Evolutionary conservation across 2,888 invertebrate genomes (phyloP).

Genomic region (Polymixis flavicincta): DNA sequence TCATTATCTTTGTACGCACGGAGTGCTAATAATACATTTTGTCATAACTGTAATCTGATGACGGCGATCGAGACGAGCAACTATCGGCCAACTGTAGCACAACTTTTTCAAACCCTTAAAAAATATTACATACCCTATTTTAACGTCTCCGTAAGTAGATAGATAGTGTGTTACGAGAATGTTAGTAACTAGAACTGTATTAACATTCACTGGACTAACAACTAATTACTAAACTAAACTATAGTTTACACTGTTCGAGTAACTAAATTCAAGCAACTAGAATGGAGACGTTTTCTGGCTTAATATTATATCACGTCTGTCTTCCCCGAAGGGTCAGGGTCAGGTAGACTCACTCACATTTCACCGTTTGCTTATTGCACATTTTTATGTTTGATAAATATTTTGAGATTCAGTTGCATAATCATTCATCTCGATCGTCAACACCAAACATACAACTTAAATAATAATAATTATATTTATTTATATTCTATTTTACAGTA

Average conservation of each 20-base stretch:
- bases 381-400: background rate
- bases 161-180: too few relatives aligned
- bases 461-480: slow-evolving; percentile 52
- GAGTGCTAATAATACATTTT: slow-evolving; percentile 65
- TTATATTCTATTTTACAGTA: slow-evolving; percentile 63
- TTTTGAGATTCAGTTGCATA: background rate
- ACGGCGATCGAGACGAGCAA: slow-evolving; percentile 17
- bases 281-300: background rate
- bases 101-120: background rate
- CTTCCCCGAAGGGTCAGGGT: too few relatives aligned
- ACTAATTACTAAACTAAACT: slow-evolving; percentile 26
- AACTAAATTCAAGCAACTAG: background rate
- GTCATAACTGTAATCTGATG: slow-evolving; percentile 49
- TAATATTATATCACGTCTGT: too few relatives aligned
- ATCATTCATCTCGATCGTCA: slow-evolving; percentile 12
- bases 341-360: too few relatives aligned
- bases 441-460: slow-evolving; percentile 39
- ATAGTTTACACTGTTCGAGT: slow-evolving; percentile 18
- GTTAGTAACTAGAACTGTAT: slow-evolving; percentile 8
- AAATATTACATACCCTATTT: background rate
- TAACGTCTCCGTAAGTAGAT: background rate
- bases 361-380: background rate
- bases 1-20: slow-evolving; percentile 66
- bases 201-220: slow-evolving; percentile 30
- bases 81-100: background rate